phyloP scores from a whole-genome alignment of 2,797 vertebrate species.

The Geotrypetes seraphini region DNA sequence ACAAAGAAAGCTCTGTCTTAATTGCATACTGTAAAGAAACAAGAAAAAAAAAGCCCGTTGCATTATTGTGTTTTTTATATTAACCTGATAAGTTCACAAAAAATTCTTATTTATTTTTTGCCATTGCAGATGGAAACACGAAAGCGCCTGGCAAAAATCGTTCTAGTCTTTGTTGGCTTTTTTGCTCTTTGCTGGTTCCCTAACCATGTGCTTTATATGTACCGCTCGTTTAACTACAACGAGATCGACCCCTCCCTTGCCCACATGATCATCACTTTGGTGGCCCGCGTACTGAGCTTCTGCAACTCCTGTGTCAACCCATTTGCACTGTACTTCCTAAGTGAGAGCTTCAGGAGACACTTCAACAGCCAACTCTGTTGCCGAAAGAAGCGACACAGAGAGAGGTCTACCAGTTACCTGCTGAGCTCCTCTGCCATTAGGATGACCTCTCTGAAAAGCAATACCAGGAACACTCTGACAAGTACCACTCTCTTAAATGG shows the following conservation, averaged over 20 bases:
- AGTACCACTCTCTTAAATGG: constrained; percentile 55
- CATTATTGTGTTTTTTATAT: neutral
- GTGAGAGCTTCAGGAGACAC: constrained; percentile 64
- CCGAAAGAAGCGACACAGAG: constrained; percentile 32
- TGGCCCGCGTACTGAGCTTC: constrained; percentile 65
- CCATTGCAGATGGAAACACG: constrained; percentile 67
- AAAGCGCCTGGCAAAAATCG: constrained; percentile 71
- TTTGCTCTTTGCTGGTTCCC: constrained; percentile 71
- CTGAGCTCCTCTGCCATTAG: constrained; percentile 77
- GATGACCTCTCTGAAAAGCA: constrained; percentile 82
- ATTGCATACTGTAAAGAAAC: no score
- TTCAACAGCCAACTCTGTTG: constrained; percentile 75
- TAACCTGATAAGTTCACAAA: no score
- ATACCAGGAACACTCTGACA: constrained; percentile 48
- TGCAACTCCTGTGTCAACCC: constrained; percentile 71
- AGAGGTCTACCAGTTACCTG: constrained; percentile 69
- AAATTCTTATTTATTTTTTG: no score
- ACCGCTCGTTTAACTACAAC: constrained; percentile 64
- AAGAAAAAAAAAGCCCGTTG: no score
- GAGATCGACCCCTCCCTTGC: constrained; percentile 57
- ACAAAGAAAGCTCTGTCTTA: no score
- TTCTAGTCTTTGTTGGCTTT: constrained; percentile 65
- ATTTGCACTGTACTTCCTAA: constrained; percentile 67
- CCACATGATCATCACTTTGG: constrained; percentile 61
- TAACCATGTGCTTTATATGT: constrained; percentile 67